A percentile compares a stretch with the other conserved stretches of the same genome.
Evolutionary conservation across 2,797 vertebrate genomes (phyloP).

Genomic region (Masticophis lateralis): DNA sequence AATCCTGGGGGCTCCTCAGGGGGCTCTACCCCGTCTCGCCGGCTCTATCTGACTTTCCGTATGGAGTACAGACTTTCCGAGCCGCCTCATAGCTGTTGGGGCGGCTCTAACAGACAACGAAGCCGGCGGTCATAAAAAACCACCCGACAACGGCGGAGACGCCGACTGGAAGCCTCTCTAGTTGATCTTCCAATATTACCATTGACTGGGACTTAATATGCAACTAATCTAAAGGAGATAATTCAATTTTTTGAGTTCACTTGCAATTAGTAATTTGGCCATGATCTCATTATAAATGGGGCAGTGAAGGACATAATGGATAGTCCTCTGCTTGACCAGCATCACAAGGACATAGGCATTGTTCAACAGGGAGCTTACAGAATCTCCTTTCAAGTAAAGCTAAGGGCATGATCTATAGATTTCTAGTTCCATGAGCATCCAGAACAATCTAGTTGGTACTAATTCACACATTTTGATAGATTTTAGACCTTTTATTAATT

Average conservation of each 20-base stretch:
- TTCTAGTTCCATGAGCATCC: background rate
- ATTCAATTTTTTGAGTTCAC: background rate
- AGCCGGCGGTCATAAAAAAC: too few species aligned
- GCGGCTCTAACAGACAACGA: too few species aligned
- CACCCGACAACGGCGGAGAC: too few species aligned
- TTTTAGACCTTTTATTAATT: background rate
- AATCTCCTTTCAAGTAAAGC: background rate
- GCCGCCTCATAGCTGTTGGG: too few species aligned
- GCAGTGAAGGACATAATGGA: background rate
- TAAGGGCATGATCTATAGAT: background rate
- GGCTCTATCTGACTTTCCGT: too few species aligned
- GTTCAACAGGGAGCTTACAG: background rate
- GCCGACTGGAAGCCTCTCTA: background rate
- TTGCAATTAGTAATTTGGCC: background rate
- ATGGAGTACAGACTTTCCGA: too few species aligned
- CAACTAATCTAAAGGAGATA: background rate
- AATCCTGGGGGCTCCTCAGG: too few species aligned
- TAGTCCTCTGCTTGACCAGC: background rate
- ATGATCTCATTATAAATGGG: background rate
- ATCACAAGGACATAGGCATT: background rate
- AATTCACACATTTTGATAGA: background rate
- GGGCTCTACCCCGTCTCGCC: too few species aligned
- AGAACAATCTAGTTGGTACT: background rate
- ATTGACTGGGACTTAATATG: background rate
- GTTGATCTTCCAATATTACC: background rate